Evolutionary conservation across 2,113 vertebrate species (phyloP).

Genomic region (Syngnathoides biaculeatus): DNA sequence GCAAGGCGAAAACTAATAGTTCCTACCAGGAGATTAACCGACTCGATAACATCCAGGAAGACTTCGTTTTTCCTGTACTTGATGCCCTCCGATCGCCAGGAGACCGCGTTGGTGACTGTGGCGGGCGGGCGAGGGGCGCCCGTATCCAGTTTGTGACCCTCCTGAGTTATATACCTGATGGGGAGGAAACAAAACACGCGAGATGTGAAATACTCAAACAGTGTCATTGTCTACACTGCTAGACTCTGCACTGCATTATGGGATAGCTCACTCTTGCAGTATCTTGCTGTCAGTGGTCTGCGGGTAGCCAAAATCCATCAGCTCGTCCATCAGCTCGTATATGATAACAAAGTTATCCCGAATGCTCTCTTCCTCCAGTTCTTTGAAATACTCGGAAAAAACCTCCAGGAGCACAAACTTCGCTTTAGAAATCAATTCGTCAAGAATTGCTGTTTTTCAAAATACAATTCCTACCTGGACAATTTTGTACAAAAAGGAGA

Average conservation of each 20-base stretch:
- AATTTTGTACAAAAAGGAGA: constrained; percentile 98
- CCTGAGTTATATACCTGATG: constrained; percentile 95
- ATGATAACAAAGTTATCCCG: constrained; percentile 99
- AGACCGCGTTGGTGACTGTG: constrained; percentile 96
- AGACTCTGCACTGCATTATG: background rate
- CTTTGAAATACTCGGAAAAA: constrained; percentile 98
- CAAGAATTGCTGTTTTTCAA: background rate
- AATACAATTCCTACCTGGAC: constrained; percentile 80
- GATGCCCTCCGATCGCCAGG: constrained; percentile 97
- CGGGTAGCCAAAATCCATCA: constrained; percentile 98
- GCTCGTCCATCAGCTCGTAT: constrained; percentile 95
- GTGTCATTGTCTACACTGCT: background rate
- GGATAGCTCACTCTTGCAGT: constrained; percentile 90
- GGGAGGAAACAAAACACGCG: constrained; percentile 8
- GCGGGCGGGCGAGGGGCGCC: constrained; percentile 96
- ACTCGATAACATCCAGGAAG: constrained; percentile 98
- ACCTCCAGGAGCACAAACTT: constrained; percentile 66
- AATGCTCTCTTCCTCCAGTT: constrained; percentile 98
- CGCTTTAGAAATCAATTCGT: background rate
- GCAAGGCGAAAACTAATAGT: constrained; percentile 35
- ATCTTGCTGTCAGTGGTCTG: constrained; percentile 99
- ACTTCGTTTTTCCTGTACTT: constrained; percentile 99
- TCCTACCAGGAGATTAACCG: constrained; percentile 94
- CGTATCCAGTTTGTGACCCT: constrained; percentile 97
- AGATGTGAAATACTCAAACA: constrained; percentile 11